Base-by-base conservation (phyloP, 2,797 vertebrate genomes). In the Falco concolor region DNA sequence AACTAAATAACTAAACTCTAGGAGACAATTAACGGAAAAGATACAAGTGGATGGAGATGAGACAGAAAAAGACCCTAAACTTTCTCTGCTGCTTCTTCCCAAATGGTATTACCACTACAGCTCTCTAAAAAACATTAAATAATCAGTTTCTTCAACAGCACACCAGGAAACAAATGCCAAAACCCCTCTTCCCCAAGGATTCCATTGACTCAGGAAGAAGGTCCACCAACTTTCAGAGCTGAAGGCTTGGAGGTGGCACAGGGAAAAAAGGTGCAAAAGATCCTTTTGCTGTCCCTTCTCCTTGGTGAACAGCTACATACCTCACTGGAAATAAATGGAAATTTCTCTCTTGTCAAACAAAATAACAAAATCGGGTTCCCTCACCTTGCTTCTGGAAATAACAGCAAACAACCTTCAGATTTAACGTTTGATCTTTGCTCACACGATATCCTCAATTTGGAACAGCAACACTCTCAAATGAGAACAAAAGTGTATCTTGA, bases 241-340 rank as follows among this genome's bases (percentile, higher is more conserved):
- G 28, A 36, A 23, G 15, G 24, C 22, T 5, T 80, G 45, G 10
- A 65, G 50, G 25, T 50, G 16, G 18, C 1, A 6, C 13, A 6
- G 11, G 7, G 13, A 3, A 2, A 23, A 36, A 78, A 42, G 20
- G 25, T 47, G 6, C 34, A 32, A n/a, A 74, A 57, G n/a, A 5
- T 8, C 11, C 5, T 34, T 60, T 19, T 60, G 56, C 67, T 49
- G 27, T 25, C 38, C 34, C 25, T 40, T 63, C 49, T 52, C 15
- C 16, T 42, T 34, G 14, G 19, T 27, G 32, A 60, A 52, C 20
- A 61, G 25, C 21, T 25, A 1, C 5, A 2, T 0, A 2, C 21
- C n/a, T 50, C 44, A 20, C 13, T 61, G 38, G 28, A 79, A 84
- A 75, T 21, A 57, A 38, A 25, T 0, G 4, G 34, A 54, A 44